Evolutionary conservation across 2,888 invertebrate genomes (phyloP), one percentile per base, ranked within the genome.

Genomic region (Eledone cirrhosa): DNA sequence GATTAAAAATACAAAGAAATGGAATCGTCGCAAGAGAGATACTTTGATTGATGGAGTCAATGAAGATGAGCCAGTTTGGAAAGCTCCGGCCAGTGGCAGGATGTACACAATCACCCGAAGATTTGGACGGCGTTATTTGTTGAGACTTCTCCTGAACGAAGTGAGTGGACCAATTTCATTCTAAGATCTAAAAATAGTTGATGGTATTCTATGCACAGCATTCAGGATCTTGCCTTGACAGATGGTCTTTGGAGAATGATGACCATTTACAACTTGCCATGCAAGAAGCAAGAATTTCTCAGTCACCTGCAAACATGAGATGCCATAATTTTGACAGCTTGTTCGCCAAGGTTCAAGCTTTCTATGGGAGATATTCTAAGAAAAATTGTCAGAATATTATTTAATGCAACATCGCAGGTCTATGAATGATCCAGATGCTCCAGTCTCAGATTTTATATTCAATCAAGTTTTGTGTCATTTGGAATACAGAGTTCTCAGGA

Each of bases 381-480:
- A 53, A 53, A 53, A 13, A 53, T 53, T 53, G 53, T 53, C 53
- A 53, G 53, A 53, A 16, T 13, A 53, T 53, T 53, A 53, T 53
- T 53, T 53, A 53, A 53, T 16, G 19, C 53, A 16, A 53, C 53
- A 53, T 53, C 53, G 53, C 22, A 53, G 53, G 19, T 53, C 14
- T 53, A 53, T 53, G 53, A 53, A 53, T 53, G 53, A 53, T 53
- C 53, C 53, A 53, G 53, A 53, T 53, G 53, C 22, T 53, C 53
- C 22, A 53, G 53, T 53, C 53, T 53, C 53, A n/a, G n/a, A n/a
- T n/a, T n/a, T n/a, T n/a, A n/a, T n/a, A n/a, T n/a, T n/a, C n/a
- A n/a, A n/a, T n/a, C n/a, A n/a, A n/a, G n/a, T n/a, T n/a, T n/a
- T n/a, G n/a, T n/a, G n/a, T n/a, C n/a, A n/a, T n/a, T n/a, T 53